Evolutionary conservation across 2,113 vertebrate genomes (phyloP), one percentile per base, ranked within the genome.

Genomic region (Nanorana parkeri): DNA sequence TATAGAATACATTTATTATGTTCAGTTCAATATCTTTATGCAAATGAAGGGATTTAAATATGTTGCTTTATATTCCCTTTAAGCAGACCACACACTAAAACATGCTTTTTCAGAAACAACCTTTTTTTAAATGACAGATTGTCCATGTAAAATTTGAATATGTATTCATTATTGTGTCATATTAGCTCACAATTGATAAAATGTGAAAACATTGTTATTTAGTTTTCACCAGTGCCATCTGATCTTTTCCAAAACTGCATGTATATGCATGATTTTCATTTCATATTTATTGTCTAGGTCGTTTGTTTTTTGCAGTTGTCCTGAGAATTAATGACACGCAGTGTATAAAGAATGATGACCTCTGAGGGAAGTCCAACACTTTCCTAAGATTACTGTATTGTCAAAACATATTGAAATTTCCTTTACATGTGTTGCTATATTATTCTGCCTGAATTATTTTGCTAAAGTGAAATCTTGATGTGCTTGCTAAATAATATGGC

Each of bases 211-310:
- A 92, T 88, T 90, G 96, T 95, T 96, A 96, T 95, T 96, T 95
- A 97, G 97, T 97, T 97, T 97, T 94, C 95, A 95, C 94, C 89
- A 87, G 92, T 94, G 94, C 95, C 95, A 96, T 95, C 94, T 93
- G 93, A 91, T 93, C 94, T 94, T 90, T 88, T 91, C 92, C 72
- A 85, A 93, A 90, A 90, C 91, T 89, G 93, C 95, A 97, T 99
- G 97, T 98, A 98, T 99, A 99, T 98, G 96, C 96, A 99, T 98
- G 95, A 94, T 90, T 93, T 94, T 95, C 97, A 95, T 97, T 99
- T 99, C 96, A 99, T 98, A 98, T 97, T 96, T 97, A 97, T 97
- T 96, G 93, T 95, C 94, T 93, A 91, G 94, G 96, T 97, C 95
- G 95, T 96, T 97, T 41, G 95, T 96, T 97, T 41, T 94, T 96